A percentile compares a stretch with the other conserved stretches of the same genome.
These are phyloP conservation scores for Cantharis rustica DNA, from an alignment of 2,888 invertebrate species.

Conservation along the genomic window DNA sequence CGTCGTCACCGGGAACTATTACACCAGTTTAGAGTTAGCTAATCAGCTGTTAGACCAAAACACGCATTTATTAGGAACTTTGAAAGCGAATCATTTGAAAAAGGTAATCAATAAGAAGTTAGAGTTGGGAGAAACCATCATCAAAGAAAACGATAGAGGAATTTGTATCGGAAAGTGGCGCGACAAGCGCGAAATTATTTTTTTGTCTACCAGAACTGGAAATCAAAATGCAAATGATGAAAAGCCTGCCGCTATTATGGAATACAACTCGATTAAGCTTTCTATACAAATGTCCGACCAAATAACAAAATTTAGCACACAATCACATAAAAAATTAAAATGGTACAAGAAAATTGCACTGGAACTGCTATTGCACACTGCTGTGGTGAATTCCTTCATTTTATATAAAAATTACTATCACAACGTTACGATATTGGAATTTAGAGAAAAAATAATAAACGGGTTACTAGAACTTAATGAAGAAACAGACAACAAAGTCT, in stretches of 20 bases:
- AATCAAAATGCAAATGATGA: background rate
- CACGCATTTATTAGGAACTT: conserved; percentile 30
- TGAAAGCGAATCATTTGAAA: conserved; percentile 13
- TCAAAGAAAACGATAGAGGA: conserved; percentile 4
- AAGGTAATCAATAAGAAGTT: conserved; percentile 1
- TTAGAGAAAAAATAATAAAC: conserved; percentile 5
- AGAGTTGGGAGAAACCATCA: conserved; percentile 1
- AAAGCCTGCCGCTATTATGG: conserved; percentile 28
- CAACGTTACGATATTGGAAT: background rate
- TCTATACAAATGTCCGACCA: conserved; percentile 36
- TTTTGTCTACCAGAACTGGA: background rate
- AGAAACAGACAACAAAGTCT: no score
- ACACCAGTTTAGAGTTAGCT: conserved; percentile 30
- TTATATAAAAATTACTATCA: no score
- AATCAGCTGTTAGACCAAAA: conserved; percentile 26
- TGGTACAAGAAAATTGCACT: conserved; percentile 36
- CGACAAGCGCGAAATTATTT: conserved; percentile 3
- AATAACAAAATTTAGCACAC: conserved; percentile 26
- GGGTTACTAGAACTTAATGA: background rate
- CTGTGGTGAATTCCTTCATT: conserved; percentile 30
- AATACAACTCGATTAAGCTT: conserved; percentile 33
- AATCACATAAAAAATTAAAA: conserved; percentile 27
- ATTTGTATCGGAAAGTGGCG: conserved; percentile 6
- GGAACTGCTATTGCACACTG: conserved; percentile 35
- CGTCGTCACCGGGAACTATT: conserved; percentile 29